phyloP scores from a whole-genome alignment of 2,113 vertebrate genomes.

The Stictonetta naevosa region DNA sequence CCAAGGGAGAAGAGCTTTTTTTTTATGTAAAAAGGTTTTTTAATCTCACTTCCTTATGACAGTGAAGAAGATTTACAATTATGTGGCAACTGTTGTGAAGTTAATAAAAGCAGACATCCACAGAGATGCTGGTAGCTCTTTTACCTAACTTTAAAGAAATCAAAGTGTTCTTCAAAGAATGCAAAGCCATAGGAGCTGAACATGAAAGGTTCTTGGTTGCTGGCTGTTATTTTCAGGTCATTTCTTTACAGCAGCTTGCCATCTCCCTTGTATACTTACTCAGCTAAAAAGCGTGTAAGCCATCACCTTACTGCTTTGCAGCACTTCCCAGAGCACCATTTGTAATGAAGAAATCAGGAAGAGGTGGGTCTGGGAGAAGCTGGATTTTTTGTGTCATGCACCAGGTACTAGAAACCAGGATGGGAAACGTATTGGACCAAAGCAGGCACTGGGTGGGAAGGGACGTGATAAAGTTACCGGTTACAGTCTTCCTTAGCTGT shows the following conservation, averaged over 20 bases:
- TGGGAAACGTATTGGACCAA: neutral
- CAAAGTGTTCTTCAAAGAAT: neutral
- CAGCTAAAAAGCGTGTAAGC: neutral
- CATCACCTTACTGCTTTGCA: neutral
- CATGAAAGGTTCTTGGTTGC: too few relatives aligned
- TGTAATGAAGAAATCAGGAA: neutral
- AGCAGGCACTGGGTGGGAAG: neutral
- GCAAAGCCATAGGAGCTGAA: neutral
- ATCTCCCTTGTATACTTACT: neutral
- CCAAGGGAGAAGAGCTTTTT: neutral
- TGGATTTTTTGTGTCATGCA: accelerated
- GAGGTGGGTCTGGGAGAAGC: neutral
- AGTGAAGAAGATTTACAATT: neutral
- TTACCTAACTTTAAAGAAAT: neutral
- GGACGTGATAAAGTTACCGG: accelerated
- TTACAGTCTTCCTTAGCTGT: neutral
- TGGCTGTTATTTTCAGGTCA: neutral
- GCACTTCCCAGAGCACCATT: too few relatives aligned
- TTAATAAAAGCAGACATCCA: neutral
- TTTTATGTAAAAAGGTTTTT: neutral
- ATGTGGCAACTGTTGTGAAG: neutral
- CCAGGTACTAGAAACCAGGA: neutral
- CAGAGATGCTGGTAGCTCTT: neutral
- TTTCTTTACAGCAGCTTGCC: neutral
- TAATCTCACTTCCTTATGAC: neutral